phyloP scores from a whole-genome alignment of 2,797 vertebrate genomes.

The Gymnopithys bicolor region DNA sequence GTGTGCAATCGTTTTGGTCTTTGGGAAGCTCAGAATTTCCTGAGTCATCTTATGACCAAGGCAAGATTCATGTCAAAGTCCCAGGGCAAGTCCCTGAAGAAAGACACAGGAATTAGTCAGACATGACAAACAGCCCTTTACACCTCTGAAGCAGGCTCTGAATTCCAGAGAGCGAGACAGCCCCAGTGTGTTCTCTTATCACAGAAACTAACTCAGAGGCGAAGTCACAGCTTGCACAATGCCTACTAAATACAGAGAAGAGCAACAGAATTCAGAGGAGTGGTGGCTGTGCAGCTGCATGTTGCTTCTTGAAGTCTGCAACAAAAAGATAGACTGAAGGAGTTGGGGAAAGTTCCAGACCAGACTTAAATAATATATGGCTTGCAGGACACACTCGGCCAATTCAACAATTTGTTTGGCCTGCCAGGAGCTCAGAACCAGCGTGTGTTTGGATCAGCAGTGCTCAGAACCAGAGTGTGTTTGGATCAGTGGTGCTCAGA shows the following conservation, averaged over 20 bases:
- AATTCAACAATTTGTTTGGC: neutral
- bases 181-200: neutral
- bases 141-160: neutral
- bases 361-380: neutral
- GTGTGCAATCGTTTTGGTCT: neutral
- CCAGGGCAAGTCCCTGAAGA: neutral
- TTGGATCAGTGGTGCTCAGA: neutral
- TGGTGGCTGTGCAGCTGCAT: neutral
- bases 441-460: neutral
- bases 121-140: neutral
- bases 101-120: slow-evolving; percentile 14
- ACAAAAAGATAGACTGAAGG: neutral
- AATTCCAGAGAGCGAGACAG: neutral
- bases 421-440: neutral
- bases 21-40: neutral
- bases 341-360: neutral
- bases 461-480: neutral
- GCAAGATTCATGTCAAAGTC: neutral
- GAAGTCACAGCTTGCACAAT: neutral
- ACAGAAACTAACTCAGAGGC: neutral
- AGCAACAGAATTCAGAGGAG: neutral
- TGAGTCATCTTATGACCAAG: neutral
- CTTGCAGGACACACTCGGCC: neutral
- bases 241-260: neutral
- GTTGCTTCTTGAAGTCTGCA: slow-evolving; percentile 21